These are phyloP conservation scores for Fistularia tabacaria DNA, from an alignment of 2,797 vertebrate genomes.

Conservation along the genomic window DNA sequence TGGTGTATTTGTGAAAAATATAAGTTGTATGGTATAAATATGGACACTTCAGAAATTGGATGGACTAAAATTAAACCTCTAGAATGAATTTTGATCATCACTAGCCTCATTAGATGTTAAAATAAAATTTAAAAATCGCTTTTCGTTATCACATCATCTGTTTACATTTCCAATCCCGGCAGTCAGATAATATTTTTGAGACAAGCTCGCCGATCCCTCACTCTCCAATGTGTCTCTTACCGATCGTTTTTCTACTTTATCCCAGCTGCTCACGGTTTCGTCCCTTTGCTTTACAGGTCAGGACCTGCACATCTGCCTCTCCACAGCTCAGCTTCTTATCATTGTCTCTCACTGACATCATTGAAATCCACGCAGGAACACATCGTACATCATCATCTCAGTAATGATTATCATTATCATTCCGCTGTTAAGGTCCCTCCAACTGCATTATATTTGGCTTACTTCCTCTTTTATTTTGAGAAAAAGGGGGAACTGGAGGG, in stretches of 20 bases:
- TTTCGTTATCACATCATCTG: too few species aligned
- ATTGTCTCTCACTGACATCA: slow-evolving; percentile 73
- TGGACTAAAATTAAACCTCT: too few species aligned
- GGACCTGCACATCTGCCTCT: slow-evolving; percentile 49
- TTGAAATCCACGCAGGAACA: slow-evolving; percentile 47
- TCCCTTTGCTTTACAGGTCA: slow-evolving; percentile 36
- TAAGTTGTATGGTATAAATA: too few species aligned
- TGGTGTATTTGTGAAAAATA: too few species aligned
- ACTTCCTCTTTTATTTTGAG: slow-evolving; percentile 27
- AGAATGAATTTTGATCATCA: too few species aligned
- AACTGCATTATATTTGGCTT: slow-evolving; percentile 57
- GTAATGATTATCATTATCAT: slow-evolving; percentile 72
- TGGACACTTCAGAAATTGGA: too few species aligned
- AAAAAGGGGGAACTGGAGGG: slow-evolving; percentile 7
- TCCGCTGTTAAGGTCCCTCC: slow-evolving; percentile 37
- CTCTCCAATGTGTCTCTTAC: background rate
- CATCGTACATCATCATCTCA: slow-evolving; percentile 57
- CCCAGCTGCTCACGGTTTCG: slow-evolving; percentile 25
- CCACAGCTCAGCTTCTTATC: slow-evolving; percentile 39
- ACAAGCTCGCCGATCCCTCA: background rate
- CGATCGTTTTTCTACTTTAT: slow-evolving; percentile 19
- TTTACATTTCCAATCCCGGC: too few species aligned
- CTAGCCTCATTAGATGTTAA: too few species aligned
- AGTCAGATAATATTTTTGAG: too few species aligned
- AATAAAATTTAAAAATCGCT: too few species aligned